Evolutionary conservation across 2,797 vertebrate genomes (phyloP), one percentile per base, ranked within the genome.

Genomic region (Psittacula derbiana): DNA sequence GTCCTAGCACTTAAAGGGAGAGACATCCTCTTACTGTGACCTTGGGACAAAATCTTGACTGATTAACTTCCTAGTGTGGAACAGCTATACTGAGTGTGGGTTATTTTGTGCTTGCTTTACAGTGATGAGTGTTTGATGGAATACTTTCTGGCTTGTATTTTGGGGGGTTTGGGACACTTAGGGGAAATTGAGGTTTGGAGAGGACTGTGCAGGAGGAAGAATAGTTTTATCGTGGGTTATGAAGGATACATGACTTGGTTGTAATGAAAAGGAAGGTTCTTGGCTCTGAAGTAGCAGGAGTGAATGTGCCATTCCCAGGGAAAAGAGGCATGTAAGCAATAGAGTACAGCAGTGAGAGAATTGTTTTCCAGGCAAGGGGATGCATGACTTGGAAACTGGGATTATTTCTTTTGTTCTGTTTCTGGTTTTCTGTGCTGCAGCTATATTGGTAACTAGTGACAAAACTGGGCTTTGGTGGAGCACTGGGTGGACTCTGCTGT

Each of bases 21-120:
- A 91, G 55, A 46, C 82, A 84, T 79, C 53, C 62, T 95, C 53
- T 84, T 75, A 52, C 0, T 0, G 19, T 90, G 94, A 95, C 95
- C 95, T 96, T 96, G 95, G 93, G 92, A 86, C 55, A 61, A 80
- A 92, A 44, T 91, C 76, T 91, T 87, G 84, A 36, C 88, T 84
- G 65, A 87, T 84, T 91, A 76, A 93, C 73, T 95, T 95, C 70
- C 66, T 95, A 88, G 41, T 10, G 10, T 93, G 78, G 91, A 94
- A 76, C 66, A 92, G 80, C 43, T 40, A 12, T 61, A 40, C 3
- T 46, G 87, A 82, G 23, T 60, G 43, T 52, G 76, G 62, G 20
- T 93, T 88, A 94, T 95, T 94, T 93, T 92, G 25, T 41, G 80
- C 73, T 95, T 94, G 73, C 70, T 88, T 86, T 88, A 25, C 46